Percentiles rank a stretch among this genome's conserved stretches.
These are phyloP conservation scores for Sesia bembeciformis DNA, from an alignment of 2,888 invertebrate species.

Conservation along the genomic window DNA sequence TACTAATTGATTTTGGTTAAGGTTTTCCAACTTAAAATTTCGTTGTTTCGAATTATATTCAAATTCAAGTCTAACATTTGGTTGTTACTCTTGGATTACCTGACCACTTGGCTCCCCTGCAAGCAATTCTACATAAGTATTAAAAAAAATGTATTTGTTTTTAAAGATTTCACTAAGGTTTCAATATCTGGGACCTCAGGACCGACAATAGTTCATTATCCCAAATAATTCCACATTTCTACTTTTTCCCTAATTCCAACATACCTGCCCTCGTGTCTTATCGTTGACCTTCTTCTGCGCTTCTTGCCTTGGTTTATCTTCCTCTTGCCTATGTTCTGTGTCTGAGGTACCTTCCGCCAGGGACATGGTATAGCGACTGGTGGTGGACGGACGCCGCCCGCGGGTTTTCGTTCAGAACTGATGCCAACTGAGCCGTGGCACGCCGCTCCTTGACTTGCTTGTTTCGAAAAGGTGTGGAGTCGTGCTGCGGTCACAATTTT, in stretches of 20 bases:
- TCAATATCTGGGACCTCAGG: no score
- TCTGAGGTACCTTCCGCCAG: constrained; percentile 62
- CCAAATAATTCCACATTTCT: no score
- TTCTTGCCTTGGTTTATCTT: constrained; percentile 11
- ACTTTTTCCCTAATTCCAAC: background rate
- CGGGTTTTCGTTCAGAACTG: constrained; percentile 47
- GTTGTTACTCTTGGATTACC: no score
- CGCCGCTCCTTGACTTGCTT: constrained; percentile 33
- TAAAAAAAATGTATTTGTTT: no score
- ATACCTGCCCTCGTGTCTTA: constrained; percentile 19
- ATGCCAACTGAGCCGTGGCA: constrained; percentile 43
- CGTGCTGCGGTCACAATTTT: background rate
- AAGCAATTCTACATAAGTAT: no score
- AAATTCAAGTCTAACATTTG: no score
- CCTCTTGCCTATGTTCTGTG: constrained; percentile 37
- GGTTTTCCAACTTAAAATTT: no score
- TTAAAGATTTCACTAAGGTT: no score
- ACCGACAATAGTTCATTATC: no score
- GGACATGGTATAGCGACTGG: constrained; percentile 65
- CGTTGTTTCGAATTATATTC: no score
- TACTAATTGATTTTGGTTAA: no score
- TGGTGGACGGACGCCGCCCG: constrained; percentile 24
- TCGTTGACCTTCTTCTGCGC: constrained; percentile 10
- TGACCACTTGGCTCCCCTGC: no score
- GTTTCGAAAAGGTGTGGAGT: constrained; percentile 22